These are phyloP conservation scores for Coturnix japonica DNA, from an alignment of 2,113 vertebrate genomes.

Conservation along the genomic window DNA sequence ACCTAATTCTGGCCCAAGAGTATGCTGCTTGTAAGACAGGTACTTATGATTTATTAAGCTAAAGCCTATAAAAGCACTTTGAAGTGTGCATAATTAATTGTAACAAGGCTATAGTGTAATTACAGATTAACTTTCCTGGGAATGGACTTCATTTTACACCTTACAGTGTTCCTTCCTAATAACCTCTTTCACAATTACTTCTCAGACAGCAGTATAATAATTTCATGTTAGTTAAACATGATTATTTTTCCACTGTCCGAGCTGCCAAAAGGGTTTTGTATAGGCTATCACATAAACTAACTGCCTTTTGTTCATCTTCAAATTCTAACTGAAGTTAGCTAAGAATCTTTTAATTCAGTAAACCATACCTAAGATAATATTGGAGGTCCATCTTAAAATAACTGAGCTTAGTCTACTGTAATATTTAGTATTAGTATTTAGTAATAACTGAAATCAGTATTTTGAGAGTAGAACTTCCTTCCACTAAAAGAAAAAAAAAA, in stretches of 20 bases:
- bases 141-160: constrained; percentile 11
- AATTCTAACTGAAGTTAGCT: neutral
- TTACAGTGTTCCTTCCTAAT: constrained; percentile 43
- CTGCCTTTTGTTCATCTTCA: neutral
- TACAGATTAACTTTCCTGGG: constrained; percentile 51
- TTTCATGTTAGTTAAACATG: constrained; percentile 34
- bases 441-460: neutral
- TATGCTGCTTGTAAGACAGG: neutral
- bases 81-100: neutral
- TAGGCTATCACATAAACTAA: neutral
- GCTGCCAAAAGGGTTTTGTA: neutral
- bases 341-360: neutral
- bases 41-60: neutral
- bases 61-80: neutral
- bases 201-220: constrained; percentile 24
- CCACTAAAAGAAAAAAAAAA: neutral
- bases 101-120: constrained; percentile 30
- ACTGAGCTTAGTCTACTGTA: neutral
- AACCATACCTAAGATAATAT: neutral
- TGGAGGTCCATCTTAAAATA: neutral
- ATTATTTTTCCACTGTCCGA: constrained; percentile 39
- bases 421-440: neutral
- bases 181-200: constrained; percentile 40
- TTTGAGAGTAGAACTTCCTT: neutral
- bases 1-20: constrained; percentile 30